A percentile compares a stretch with the other conserved stretches of the same genome.
Evolutionary conservation across 2,888 invertebrate species (phyloP).

Genomic region (Platynereis dumerilii): DNA sequence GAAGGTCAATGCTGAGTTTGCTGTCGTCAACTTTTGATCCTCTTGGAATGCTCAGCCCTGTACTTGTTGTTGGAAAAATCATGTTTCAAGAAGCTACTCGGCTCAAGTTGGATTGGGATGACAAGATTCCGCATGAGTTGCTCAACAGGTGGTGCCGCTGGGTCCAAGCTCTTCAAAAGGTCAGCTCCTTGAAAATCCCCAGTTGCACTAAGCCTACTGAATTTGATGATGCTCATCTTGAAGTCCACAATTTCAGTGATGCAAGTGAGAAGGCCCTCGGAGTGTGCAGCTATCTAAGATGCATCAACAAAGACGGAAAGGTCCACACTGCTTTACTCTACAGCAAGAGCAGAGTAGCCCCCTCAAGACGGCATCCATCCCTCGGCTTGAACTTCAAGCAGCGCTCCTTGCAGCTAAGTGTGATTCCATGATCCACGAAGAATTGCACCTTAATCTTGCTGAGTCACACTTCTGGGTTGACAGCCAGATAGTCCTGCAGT

Average conservation of each 20-base stretch:
- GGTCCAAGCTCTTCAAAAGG: constrained; percentile 10
- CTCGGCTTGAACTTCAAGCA: constrained; percentile 28
- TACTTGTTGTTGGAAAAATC: constrained; percentile 35
- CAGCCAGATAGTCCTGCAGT: constrained; percentile 27
- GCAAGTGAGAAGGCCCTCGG: too few species aligned
- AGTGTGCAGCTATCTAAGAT: too few species aligned
- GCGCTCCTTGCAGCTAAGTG: constrained; percentile 19
- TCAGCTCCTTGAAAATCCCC: too few species aligned
- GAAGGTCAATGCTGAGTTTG: constrained; percentile 32
- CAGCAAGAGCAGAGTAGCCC: constrained; percentile 27
- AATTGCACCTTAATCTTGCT: constrained; percentile 16
- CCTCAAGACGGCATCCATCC: constrained; percentile 19
- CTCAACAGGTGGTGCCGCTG: constrained; percentile 34
- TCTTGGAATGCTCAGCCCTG: constrained; percentile 38
- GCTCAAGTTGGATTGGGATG: constrained; percentile 37
- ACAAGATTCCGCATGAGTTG: constrained; percentile 33
- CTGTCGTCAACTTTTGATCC: constrained; percentile 35
- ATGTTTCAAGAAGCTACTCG: constrained; percentile 38
- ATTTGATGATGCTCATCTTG: neutral
- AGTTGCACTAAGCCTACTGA: too few species aligned
- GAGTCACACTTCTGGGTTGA: constrained; percentile 32
- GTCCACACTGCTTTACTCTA: constrained; percentile 21
- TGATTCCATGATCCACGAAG: constrained; percentile 18
- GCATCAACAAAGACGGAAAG: constrained; percentile 6
- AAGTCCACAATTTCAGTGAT: constrained; percentile 30